These are phyloP conservation scores for Callyntrura sp. DNA, from an alignment of 2,888 invertebrate genomes.

Conservation along the genomic window DNA sequence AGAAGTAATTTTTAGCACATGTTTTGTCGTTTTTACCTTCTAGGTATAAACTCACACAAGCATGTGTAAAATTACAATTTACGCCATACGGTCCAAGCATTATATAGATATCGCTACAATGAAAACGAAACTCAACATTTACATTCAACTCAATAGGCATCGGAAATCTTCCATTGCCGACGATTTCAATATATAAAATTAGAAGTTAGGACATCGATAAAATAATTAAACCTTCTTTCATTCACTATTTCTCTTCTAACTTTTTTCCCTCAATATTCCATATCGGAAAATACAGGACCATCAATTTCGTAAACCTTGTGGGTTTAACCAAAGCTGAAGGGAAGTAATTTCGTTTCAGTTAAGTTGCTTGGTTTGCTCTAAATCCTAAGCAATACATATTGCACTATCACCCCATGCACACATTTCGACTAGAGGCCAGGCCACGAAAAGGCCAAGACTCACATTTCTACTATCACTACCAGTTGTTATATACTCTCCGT, in stretches of 20 bases:
- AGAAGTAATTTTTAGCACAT: no score
- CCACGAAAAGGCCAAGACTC: conserved; percentile 12
- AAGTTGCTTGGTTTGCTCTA: conserved; percentile 57
- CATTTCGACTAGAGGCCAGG: conserved; percentile 43
- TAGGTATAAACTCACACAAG: no score
- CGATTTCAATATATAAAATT: conserved; percentile 56
- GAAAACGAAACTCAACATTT: no score
- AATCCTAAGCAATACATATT: conserved; percentile 49
- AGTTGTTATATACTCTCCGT: conserved; percentile 45
- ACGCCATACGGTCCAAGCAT: no score
- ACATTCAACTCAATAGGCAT: conserved; percentile 26
- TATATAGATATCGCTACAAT: no score
- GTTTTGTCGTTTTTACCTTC: no score
- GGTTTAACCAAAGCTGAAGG: conserved; percentile 66
- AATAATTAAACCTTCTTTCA: conserved; percentile 57
- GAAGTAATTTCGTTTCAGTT: conserved; percentile 75
- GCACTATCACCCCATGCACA: conserved; percentile 55
- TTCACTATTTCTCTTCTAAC: conserved; percentile 67
- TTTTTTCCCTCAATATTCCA: conserved; percentile 61
- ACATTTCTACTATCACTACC: conserved; percentile 1
- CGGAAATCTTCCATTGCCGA: conserved; percentile 8
- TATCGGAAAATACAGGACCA: conserved; percentile 26
- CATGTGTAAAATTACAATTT: no score
- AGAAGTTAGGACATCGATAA: conserved; percentile 25
- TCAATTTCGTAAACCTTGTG: conserved; percentile 62